Base-by-base conservation (phyloP, 1,140 invertebrate species). In the Acromyrmex echinatior region DNA sequence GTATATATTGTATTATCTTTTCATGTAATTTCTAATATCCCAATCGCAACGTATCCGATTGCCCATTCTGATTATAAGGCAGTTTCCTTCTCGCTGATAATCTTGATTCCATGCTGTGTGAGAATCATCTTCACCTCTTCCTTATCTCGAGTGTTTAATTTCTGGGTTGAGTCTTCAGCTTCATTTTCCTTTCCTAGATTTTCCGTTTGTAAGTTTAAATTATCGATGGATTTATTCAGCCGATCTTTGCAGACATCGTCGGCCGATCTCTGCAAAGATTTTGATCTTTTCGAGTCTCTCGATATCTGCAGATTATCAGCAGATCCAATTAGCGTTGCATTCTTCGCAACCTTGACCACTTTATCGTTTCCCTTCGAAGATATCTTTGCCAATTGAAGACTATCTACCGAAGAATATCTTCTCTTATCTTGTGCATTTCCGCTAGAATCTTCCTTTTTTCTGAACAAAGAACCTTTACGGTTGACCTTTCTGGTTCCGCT, bases 81-180 rank as follows among this genome's bases (percentile, higher is more conserved):
- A 65, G 97, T 97, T 92, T 97, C 97, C 53, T 97, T 97, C 92
- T 97, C 97, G 91, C 97, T 97, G 35, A 97, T 97, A 53, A 97
- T 97, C 92, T 97, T 97, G 88, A 97, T 97, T 18, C 97, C 97
- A 88, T 97, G 97, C 91, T 97, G 97, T 3, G 97, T 97, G 62
- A 97, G 95, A 91, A 97, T 97, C 94, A 97, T 96, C 89, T 97
- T 96, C 10, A 97, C 96, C 51, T 96, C 96, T 93, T 97, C 97
- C 86, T 97, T 97, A 87, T 97, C 96, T 85, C 96, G 96, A 62
- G 96, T 94, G 70, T 96, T 96, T 21, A 92, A 92, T 74, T 91
- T 93, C 25, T 58, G 74, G 6, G 14, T n/a, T 45, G 70, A 76
- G 18, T 85, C 88, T 91, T 88, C 3, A 73, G 70, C 39, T 0